Percentiles rank a stretch among this genome's conserved stretches.
phyloP scores from a whole-genome alignment of 2,797 vertebrate species.

The Syndactyla subalaris region DNA sequence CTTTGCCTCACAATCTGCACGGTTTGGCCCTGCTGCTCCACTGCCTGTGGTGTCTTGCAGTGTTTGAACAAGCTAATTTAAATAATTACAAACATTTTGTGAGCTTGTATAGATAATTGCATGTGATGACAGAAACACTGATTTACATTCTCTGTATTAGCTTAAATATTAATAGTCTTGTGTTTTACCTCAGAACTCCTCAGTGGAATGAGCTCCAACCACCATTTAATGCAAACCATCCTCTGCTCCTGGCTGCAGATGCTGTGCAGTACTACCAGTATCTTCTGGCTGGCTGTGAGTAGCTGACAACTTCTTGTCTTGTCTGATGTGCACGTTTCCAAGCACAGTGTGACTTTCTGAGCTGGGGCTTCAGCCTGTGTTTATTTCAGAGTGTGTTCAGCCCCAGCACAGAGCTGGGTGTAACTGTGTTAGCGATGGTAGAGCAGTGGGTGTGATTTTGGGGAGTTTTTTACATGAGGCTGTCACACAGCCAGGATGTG shows the following conservation, averaged over 20 bases:
- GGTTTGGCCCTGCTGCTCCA: slow-evolving; percentile 31
- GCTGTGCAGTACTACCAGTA: slow-evolving; percentile 95
- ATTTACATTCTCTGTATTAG: slow-evolving; percentile 73
- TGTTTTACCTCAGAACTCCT: slow-evolving; percentile 87
- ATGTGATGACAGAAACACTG: slow-evolving; percentile 74
- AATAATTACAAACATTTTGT: slow-evolving; percentile 74
- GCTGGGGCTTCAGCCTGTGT: not conserved
- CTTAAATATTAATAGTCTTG: slow-evolving; percentile 79
- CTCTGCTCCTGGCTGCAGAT: slow-evolving; percentile 92
- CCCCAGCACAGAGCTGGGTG: not conserved
- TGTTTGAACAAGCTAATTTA: slow-evolving; percentile 72
- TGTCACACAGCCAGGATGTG: not conserved
- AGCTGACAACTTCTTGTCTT: slow-evolving; percentile 34
- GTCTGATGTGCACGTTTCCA: not conserved
- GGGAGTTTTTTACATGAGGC: not conserved
- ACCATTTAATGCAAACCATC: slow-evolving; percentile 94
- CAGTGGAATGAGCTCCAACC: slow-evolving; percentile 98
- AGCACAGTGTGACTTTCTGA: not conserved
- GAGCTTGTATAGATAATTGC: slow-evolving; percentile 74
- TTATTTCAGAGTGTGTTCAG: not conserved
- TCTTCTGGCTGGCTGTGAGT: slow-evolving; percentile 91
- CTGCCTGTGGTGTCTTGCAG: slow-evolving; percentile 57
- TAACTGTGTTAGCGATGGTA: not conserved
- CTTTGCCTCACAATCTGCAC: not conserved
- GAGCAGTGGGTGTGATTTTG: not conserved